phyloP scores from a whole-genome alignment of 2,888 invertebrate genomes.

The Heliconius cydno region DNA sequence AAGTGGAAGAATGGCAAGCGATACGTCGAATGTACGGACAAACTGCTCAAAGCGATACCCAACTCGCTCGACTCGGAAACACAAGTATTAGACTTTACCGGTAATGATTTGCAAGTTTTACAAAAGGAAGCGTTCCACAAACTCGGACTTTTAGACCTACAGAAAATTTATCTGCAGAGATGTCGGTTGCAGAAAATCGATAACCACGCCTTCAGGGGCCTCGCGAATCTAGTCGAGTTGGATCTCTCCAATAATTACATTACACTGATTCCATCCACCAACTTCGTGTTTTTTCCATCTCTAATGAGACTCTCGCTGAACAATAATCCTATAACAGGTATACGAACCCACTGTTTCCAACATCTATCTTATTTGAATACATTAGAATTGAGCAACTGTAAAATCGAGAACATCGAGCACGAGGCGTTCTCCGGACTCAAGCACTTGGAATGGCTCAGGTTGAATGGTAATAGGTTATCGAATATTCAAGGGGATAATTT shows the following conservation, averaged over 20 bases:
- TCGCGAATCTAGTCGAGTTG: slow-evolving; percentile 94
- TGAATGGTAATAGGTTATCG: slow-evolving; percentile 91
- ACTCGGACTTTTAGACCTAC: slow-evolving; percentile 91
- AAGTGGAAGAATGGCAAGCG: slow-evolving; percentile 97
- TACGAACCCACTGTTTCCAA: slow-evolving; percentile 89
- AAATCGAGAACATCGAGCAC: slow-evolving; percentile 89
- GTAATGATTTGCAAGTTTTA: slow-evolving; percentile 91
- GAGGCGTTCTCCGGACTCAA: slow-evolving; percentile 92
- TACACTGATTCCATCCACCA: slow-evolving; percentile 89
- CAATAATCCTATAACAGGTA: slow-evolving; percentile 90
- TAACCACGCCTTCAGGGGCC: slow-evolving; percentile 90
- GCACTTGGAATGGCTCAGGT: slow-evolving; percentile 91
- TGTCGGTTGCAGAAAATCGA: slow-evolving; percentile 91
- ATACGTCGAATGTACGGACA: slow-evolving; percentile 93
- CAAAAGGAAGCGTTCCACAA: slow-evolving; percentile 91
- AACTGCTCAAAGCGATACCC: slow-evolving; percentile 90
- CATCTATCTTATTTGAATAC: slow-evolving; percentile 89
- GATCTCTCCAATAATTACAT: slow-evolving; percentile 93
- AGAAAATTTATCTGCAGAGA: slow-evolving; percentile 91
- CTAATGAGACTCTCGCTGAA: slow-evolving; percentile 92
- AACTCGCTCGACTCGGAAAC: slow-evolving; percentile 91
- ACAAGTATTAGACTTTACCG: slow-evolving; percentile 93
- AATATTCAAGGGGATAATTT: slow-evolving; percentile 88
- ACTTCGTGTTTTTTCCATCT: slow-evolving; percentile 90
- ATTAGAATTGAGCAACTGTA: slow-evolving; percentile 91